These are phyloP conservation scores for Bungarus multicinctus DNA, from an alignment of 2,113 vertebrate species.

Conservation along the genomic window DNA sequence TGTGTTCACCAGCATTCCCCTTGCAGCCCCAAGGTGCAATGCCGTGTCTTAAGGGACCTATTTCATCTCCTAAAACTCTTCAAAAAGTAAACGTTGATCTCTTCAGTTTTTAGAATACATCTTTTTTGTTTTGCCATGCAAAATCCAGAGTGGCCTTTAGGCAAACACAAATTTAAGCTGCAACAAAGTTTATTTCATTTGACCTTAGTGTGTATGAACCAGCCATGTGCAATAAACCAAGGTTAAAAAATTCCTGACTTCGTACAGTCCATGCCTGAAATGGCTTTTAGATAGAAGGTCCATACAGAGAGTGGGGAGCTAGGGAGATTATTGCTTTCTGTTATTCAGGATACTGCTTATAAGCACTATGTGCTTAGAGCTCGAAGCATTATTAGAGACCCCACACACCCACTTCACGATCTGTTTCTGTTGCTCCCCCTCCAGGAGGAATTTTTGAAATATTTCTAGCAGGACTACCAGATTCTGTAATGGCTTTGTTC, in stretches of 20 bases:
- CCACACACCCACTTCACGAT: too few relatives aligned
- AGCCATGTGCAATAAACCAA: neutral
- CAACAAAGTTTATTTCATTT: neutral
- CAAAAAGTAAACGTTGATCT: neutral
- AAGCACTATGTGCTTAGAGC: too few relatives aligned
- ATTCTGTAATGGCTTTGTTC: too few relatives aligned
- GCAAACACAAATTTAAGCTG: neutral
- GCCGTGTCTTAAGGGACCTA: neutral
- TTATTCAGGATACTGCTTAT: too few relatives aligned
- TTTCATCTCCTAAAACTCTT: neutral
- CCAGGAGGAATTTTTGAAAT: too few relatives aligned
- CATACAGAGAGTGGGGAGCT: too few relatives aligned
- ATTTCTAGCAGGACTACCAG: too few relatives aligned
- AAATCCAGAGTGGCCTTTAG: neutral
- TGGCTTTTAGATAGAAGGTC: neutral
- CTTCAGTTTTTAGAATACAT: neutral
- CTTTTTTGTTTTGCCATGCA: neutral
- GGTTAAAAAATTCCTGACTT: neutral
- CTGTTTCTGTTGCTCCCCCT: too few relatives aligned
- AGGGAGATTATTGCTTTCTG: too few relatives aligned
- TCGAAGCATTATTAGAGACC: too few relatives aligned
- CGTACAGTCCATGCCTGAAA: neutral
- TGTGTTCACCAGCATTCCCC: neutral
- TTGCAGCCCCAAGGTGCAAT: neutral
- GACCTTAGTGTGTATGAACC: neutral